These are phyloP conservation scores for Acropora yongei DNA, from an alignment of 64 coral and sea anemone species.

Conservation along the genomic window DNA sequence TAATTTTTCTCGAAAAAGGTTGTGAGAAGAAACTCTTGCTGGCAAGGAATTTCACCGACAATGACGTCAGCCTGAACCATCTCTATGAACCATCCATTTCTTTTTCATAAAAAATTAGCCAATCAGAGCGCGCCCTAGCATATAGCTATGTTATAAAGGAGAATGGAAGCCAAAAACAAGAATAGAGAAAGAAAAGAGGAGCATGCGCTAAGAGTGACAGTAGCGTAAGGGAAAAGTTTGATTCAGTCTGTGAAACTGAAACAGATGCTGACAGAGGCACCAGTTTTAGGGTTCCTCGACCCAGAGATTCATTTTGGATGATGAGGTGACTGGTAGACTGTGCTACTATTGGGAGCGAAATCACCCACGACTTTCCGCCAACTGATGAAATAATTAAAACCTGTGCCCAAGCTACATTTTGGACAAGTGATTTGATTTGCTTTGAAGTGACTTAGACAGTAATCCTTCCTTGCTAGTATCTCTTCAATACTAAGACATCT, in stretches of 20 bases:
- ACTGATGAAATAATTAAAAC: constrained; percentile 63
- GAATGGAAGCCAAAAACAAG: background rate
- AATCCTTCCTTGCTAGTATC: too few species aligned
- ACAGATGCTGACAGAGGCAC: constrained; percentile 54
- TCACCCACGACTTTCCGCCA: constrained; percentile 48
- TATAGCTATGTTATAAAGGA: background rate
- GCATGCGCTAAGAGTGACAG: background rate
- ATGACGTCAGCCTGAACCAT: too few species aligned
- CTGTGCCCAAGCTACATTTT: constrained; percentile 1
- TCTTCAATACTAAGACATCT: too few species aligned
- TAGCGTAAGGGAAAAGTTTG: constrained; percentile 33
- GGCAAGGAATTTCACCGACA: too few species aligned
- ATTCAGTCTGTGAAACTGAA: constrained; percentile 55
- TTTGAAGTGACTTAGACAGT: too few species aligned
- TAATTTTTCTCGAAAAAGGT: too few species aligned
- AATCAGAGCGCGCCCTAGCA: too few species aligned
- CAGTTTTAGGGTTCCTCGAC: constrained; percentile 74
- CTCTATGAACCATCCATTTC: too few species aligned
- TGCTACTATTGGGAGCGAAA: constrained; percentile 50
- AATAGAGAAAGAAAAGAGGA: constrained; percentile 20
- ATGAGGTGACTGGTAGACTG: constrained; percentile 59
- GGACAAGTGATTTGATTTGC: too few species aligned
- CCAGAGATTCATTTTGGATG: constrained; percentile 28
- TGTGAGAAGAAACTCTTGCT: too few species aligned
- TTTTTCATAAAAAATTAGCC: too few species aligned